phyloP scores from a whole-genome alignment of 2,113 vertebrate species.

The Ovibos moschatus region DNA sequence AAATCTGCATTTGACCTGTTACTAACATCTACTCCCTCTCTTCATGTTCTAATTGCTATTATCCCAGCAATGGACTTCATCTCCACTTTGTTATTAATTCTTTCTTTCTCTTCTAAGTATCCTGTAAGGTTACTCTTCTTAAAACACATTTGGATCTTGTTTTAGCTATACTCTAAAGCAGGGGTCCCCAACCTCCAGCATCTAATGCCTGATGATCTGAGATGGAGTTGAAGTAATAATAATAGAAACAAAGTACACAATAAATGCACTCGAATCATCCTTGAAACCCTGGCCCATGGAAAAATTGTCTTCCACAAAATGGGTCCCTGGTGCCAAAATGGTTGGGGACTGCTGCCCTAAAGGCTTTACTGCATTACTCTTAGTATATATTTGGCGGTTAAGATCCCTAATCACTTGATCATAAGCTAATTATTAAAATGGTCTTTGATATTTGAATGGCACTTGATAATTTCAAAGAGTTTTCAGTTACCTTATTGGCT shows the following conservation, averaged over 20 bases:
- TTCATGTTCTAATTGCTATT: background rate
- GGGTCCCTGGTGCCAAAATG: background rate
- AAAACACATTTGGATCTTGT: background rate
- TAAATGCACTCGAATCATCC: background rate
- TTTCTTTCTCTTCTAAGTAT: background rate
- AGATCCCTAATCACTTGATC: background rate
- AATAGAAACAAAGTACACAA: background rate
- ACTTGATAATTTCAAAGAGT: background rate
- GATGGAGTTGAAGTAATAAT: background rate
- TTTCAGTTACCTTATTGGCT: background rate
- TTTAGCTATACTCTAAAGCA: background rate
- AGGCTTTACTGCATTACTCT: background rate
- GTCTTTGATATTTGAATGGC: constrained; percentile 7
- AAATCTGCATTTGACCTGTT: background rate
- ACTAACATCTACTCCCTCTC: background rate
- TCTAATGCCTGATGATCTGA: background rate
- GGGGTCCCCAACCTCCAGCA: background rate
- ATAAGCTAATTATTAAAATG: background rate
- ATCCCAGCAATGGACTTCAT: background rate
- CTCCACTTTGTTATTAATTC: background rate
- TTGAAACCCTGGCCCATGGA: background rate
- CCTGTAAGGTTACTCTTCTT: background rate
- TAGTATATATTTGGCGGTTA: background rate
- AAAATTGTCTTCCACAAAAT: background rate
- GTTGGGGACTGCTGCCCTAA: background rate